Evolutionary conservation across 2,113 vertebrate species (phyloP).

Genomic region (Menidia beryllina): DNA sequence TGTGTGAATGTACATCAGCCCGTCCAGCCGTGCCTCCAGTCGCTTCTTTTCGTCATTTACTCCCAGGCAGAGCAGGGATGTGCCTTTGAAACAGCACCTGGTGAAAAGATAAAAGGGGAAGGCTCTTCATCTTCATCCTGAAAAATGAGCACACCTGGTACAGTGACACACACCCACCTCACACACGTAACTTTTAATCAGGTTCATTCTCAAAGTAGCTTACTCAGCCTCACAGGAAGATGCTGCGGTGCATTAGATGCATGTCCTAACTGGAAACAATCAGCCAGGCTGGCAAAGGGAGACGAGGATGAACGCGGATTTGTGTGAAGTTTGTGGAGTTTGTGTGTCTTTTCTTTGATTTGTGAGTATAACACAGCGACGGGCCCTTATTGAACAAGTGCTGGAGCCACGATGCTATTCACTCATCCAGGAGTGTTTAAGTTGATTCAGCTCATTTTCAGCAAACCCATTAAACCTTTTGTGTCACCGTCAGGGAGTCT

Average conservation of each 20-base stretch:
- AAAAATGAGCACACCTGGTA: constrained; percentile 43
- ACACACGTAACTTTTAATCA: constrained; percentile 9
- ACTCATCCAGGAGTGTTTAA: constrained; percentile 12
- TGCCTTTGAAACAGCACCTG: constrained; percentile 74
- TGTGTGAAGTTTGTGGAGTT: constrained; percentile 18
- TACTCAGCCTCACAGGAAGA: neutral
- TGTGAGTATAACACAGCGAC: constrained; percentile 22
- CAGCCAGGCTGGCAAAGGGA: constrained; percentile 8
- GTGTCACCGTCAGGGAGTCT: constrained; percentile 6
- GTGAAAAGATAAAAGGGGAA: constrained; percentile 49
- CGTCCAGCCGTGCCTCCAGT: constrained; percentile 69
- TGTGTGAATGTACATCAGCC: constrained; percentile 62
- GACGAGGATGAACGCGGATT: neutral
- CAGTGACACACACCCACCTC: constrained; percentile 13
- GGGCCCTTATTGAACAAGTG: constrained; percentile 12
- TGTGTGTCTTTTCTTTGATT: constrained; percentile 38
- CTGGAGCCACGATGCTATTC: neutral
- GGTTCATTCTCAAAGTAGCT: constrained; percentile 8
- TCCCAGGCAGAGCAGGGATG: constrained; percentile 62
- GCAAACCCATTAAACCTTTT: constrained; percentile 1
- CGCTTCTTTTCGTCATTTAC: constrained; percentile 66
- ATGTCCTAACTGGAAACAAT: constrained; percentile 18
- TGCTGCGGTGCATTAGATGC: neutral
- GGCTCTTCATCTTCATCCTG: constrained; percentile 41
- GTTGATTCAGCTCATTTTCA: neutral